A percentile compares a stretch with the other conserved stretches of the same genome.
These are phyloP conservation scores for Rattus rattus DNA, from an alignment of 2,113 vertebrate genomes.

Conservation along the genomic window DNA sequence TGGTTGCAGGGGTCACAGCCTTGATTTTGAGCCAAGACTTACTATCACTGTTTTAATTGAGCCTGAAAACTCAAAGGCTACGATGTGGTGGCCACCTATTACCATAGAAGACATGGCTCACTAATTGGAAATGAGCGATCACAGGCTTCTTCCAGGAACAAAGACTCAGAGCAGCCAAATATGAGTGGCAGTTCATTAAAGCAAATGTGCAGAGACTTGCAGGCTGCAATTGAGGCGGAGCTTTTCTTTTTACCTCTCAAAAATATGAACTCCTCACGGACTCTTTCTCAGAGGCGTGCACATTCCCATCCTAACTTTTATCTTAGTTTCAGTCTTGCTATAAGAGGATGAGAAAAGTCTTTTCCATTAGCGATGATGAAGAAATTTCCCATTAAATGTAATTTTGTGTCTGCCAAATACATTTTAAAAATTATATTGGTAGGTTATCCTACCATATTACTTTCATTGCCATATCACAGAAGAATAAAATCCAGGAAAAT, in stretches of 20 bases:
- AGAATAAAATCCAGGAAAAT: neutral
- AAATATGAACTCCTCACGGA: neutral
- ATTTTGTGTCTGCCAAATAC: constrained; percentile 28
- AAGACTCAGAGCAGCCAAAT: constrained; percentile 40
- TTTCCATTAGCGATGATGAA: neutral
- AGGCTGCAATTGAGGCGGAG: constrained; percentile 1
- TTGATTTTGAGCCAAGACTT: constrained; percentile 73
- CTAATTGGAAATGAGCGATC: constrained; percentile 63
- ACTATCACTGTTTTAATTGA: constrained; percentile 67
- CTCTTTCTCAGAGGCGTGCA: neutral
- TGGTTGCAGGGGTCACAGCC: constrained; percentile 58
- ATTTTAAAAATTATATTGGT: constrained; percentile 17
- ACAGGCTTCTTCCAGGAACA: neutral
- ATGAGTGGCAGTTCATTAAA: constrained; percentile 59
- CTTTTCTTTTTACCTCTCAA: constrained; percentile 53
- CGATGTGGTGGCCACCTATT: constrained; percentile 34
- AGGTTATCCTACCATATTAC: neutral
- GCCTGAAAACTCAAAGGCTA: constrained; percentile 57
- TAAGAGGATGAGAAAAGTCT: neutral
- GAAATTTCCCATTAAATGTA: constrained; percentile 6
- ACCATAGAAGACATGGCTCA: neutral
- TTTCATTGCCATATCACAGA: neutral
- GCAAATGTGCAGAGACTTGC: constrained; percentile 1
- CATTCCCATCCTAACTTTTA: neutral
- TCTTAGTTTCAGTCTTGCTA: neutral